Conservation (phyloP, 2,888 invertebrate genomes). For the Dryomyza anilis region DNA sequence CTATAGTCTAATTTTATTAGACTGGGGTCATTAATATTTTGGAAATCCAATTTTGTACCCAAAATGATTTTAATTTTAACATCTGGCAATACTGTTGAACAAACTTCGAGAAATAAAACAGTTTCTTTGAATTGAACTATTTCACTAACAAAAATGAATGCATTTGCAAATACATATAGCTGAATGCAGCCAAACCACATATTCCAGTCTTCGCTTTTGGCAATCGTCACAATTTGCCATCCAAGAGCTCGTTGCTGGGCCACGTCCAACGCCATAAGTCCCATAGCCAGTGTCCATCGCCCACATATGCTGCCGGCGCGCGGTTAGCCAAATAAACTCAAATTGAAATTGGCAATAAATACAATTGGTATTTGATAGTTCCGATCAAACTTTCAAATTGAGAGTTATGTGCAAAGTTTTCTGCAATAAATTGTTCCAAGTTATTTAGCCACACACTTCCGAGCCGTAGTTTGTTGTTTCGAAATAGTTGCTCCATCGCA, state of each 20-base stretch:
- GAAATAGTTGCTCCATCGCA: no score
- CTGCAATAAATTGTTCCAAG: background rate
- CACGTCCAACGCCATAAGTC: background rate
- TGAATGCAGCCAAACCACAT: no score
- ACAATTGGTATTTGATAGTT: slow-evolving; percentile 28
- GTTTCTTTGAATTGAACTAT: no score
- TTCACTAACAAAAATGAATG: no score
- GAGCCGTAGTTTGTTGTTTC: background rate
- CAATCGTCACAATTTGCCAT: background rate
- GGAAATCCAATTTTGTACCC: no score
- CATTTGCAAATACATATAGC: no score
- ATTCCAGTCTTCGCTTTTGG: background rate
- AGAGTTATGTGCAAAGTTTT: slow-evolving; percentile 21
- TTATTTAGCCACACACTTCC: slow-evolving; percentile 11
- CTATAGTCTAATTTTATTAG: no score
- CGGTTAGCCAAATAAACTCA: slow-evolving; percentile 24
- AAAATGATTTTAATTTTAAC: no score
- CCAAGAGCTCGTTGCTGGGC: background rate
- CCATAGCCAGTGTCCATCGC: background rate
- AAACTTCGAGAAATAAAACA: no score
- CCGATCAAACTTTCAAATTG: slow-evolving; percentile 19
- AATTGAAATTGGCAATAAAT: slow-evolving; percentile 29
- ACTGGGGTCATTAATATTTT: no score
- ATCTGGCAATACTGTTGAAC: no score
- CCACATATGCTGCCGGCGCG: background rate